Base-by-base conservation (phyloP, 1,140 invertebrate genomes). In the Drosophila grimshawi region DNA sequence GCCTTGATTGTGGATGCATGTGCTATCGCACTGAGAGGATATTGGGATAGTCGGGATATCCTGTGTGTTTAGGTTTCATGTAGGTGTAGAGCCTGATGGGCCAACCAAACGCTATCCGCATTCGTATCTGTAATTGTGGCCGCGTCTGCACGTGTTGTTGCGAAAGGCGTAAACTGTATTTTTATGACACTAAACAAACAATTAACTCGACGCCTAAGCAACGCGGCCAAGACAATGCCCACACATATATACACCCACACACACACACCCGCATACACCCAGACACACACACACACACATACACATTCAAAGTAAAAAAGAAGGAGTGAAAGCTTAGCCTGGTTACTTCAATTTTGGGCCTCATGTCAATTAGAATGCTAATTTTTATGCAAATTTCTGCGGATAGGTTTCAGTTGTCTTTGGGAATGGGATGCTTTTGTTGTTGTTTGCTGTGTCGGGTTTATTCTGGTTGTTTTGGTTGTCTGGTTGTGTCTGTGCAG, bases 301-400 rank as follows among this genome's bases (percentile, higher is more conserved):
- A 39, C 35, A 53, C 30, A 43, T 3, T 0, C n/a, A 8, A 33
- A 49, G 0, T 11, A 10, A 11, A 30, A 45, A 1, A 7, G 2
- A 32, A 10, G 33, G 33, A 2, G 39, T 10, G 3, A 41, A 65
- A 32, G 64, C 55, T 59, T 55, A 49, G 51, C 48, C 57, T 73
- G 68, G 53, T 68, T 74, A 88, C 59, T 80, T 80, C 78, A 83
- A 74, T 86, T 77, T 77, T 65, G 49, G 85, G 80, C 35, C 77
- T 73, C 85, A 69, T 89, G 85, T 80, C 85, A 89, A 89, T 85
- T 85, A 85, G 77, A 88, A 88, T 88, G 75, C 85, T 88, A 89
- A 88, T 88, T 88, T 88, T 78, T 89, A 88, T 88, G 85, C 85
- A 88, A 88, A 88, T 88, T 80, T 89, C 83, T 83, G 83, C 67